Evolutionary conservation across 2,113 vertebrate genomes (phyloP).

Genomic region (Cranoglanis bouderius): DNA sequence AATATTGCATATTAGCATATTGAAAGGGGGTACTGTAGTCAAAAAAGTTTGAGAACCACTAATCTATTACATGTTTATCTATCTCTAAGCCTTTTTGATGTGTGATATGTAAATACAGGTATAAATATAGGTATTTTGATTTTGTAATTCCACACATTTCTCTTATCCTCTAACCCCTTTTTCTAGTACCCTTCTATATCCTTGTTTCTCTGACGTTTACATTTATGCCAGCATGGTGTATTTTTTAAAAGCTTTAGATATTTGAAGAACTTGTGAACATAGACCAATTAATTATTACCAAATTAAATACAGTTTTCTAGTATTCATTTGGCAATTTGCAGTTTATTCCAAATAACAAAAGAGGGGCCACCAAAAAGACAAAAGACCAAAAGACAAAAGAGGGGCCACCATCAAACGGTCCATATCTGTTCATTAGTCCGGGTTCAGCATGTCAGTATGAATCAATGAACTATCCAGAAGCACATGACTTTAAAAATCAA

Average conservation of each 20-base stretch:
- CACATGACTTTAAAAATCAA: slow-evolving; percentile 41
- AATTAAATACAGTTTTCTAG: neutral
- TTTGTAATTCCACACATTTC: neutral
- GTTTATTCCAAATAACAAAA: no score
- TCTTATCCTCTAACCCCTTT: neutral
- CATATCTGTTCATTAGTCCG: slow-evolving; percentile 19
- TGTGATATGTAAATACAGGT: neutral
- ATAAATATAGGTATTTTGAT: neutral
- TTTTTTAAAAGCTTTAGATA: neutral
- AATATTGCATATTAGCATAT: neutral
- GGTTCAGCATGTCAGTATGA: slow-evolving; percentile 20
- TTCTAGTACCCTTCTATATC: neutral
- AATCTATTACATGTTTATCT: neutral
- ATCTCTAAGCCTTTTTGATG: neutral
- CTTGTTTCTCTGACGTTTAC: neutral
- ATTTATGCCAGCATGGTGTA: neutral
- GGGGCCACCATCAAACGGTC: neutral
- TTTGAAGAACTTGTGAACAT: neutral
- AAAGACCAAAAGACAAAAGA: slow-evolving; percentile 7
- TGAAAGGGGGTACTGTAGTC: neutral
- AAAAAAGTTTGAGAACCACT: neutral
- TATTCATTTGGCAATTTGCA: neutral
- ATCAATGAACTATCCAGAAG: slow-evolving; percentile 41
- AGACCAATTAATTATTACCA: neutral
- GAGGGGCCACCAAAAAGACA: no score